Evolutionary conservation across 2,888 invertebrate genomes (phyloP).

Genomic region (Calameuta pallipes): DNA sequence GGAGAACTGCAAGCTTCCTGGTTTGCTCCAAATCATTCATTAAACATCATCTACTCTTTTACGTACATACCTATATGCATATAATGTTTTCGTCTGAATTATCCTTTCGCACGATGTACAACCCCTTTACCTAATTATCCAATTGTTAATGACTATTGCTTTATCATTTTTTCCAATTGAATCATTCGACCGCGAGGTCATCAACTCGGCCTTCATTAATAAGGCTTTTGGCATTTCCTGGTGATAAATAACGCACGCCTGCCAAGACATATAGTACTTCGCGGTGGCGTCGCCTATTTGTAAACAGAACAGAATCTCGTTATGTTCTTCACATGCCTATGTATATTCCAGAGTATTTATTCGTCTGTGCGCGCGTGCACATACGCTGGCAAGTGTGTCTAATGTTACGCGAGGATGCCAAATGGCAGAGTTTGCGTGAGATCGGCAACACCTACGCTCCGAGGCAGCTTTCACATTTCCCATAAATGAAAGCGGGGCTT

Average conservation of each 20-base stretch:
- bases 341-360: neutral
- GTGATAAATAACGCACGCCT: conserved; percentile 59
- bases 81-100: neutral
- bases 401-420: neutral
- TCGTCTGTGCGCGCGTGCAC: neutral
- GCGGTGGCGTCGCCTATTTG: conserved; percentile 54
- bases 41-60: neutral
- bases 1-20: neutral
- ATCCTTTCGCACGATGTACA: neutral
- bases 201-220: conserved; percentile 59
- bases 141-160: neutral
- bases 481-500: conserved; percentile 36
- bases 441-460: conserved; percentile 54
- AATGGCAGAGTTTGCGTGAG: conserved; percentile 45
- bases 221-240: conserved; percentile 58
- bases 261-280: conserved; percentile 34
- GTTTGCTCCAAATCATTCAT: neutral
- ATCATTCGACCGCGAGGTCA: neutral
- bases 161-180: neutral
- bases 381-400: neutral
- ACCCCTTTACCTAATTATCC: neutral
- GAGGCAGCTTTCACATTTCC: conserved; percentile 60
- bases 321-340: conserved; percentile 34
- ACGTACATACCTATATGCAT: neutral
- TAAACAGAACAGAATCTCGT: conserved; percentile 44